These are phyloP conservation scores for Drosophila infuscata DNA, from an alignment of 2,888 invertebrate genomes.

Conservation along the genomic window DNA sequence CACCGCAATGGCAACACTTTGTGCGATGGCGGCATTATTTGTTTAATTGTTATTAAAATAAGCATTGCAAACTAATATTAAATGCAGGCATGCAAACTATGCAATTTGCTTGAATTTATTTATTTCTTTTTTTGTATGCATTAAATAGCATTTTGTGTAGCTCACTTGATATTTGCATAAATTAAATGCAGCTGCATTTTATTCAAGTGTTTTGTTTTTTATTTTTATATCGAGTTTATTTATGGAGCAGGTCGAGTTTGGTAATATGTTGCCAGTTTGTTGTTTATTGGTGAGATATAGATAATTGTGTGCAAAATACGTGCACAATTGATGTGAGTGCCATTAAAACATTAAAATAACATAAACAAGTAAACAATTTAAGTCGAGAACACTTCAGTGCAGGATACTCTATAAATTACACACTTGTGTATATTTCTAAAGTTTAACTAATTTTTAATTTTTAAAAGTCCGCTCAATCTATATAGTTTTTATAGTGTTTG, in stretches of 20 bases:
- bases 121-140: slow-evolving; percentile 24
- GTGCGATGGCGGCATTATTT: slow-evolving; percentile 52
- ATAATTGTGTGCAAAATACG: slow-evolving; percentile 38
- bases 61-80: slow-evolving; percentile 42
- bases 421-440: background rate
- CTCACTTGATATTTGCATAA: slow-evolving; percentile 66
- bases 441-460: too few relatives aligned
- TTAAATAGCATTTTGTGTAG: slow-evolving; percentile 49
- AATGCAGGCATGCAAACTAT: slow-evolving; percentile 2
- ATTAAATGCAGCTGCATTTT: slow-evolving; percentile 56
- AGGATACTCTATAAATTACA: background rate
- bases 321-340: slow-evolving; percentile 32
- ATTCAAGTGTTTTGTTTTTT: slow-evolving; percentile 4
- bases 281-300: slow-evolving; percentile 48
- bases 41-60: slow-evolving; percentile 68
- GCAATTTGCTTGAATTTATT: slow-evolving; percentile 49
- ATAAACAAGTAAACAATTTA: background rate
- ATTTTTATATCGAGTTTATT: slow-evolving; percentile 45
- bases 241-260: slow-evolving; percentile 44
- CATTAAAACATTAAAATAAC: slow-evolving; percentile 1
- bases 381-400: background rate
- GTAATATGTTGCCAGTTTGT: slow-evolving; percentile 68
- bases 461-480: too few relatives aligned
- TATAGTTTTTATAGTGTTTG: background rate
- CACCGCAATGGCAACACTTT: slow-evolving; percentile 52